A percentile compares a stretch with the other conserved stretches of the same genome.
phyloP scores from a whole-genome alignment of 2,113 vertebrate genomes.

The Tupaia chinensis region DNA sequence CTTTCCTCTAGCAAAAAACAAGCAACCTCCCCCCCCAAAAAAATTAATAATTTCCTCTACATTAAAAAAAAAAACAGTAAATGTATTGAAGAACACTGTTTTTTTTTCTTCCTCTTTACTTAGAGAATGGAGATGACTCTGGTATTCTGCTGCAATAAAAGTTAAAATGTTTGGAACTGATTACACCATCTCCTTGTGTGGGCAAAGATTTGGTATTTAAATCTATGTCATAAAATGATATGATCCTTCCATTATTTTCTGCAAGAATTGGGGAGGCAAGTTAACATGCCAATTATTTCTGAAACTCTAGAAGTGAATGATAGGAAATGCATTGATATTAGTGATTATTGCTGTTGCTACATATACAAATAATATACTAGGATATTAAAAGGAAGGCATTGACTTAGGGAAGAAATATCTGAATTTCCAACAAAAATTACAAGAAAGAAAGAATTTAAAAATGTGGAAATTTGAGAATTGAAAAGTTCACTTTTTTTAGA shows the following conservation, averaged over 20 bases:
- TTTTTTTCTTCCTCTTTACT: not conserved
- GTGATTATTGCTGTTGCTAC: not conserved
- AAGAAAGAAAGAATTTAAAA: not conserved
- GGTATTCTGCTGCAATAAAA: not conserved
- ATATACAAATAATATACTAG: too few species aligned
- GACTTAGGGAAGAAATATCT: not conserved
- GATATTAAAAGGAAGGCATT: not conserved
- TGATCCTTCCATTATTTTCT: not conserved
- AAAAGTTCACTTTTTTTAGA: not conserved
- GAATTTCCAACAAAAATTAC: not conserved
- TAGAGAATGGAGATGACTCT: not conserved
- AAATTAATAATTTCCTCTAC: not conserved
- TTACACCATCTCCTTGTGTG: not conserved
- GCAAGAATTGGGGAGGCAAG: not conserved
- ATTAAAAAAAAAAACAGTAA: not conserved
- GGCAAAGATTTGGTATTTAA: not conserved
- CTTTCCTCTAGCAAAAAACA: too few species aligned
- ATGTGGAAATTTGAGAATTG: not conserved
- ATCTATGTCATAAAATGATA: not conserved
- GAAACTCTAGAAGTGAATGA: not conserved
- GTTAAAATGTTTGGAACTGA: not conserved
- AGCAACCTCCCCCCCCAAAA: too few species aligned
- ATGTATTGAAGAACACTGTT: not conserved
- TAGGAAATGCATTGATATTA: not conserved
- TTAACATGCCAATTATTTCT: not conserved